Evolutionary conservation across 30 jellyfish, hydroid and myxozoan genomes (phyloP).

Genomic region (Aurelia aurita complex sp. Pacific): DNA sequence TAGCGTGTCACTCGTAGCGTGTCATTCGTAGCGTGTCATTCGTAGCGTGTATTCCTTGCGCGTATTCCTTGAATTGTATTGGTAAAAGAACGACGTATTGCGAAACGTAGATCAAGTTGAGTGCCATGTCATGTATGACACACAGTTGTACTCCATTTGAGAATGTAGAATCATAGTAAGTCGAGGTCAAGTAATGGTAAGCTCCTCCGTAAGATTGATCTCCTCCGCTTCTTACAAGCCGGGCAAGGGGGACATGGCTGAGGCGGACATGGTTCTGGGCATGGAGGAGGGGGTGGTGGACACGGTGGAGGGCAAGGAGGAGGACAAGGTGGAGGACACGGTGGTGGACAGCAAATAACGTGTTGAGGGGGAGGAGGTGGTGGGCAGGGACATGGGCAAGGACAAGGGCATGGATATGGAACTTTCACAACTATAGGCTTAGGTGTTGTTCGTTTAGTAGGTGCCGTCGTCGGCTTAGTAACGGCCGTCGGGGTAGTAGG

Average conservation of each 20-base stretch:
- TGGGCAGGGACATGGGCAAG: conserved; percentile 99
- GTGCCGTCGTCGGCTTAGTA: conserved; percentile 70
- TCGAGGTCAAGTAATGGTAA: conserved; percentile 6
- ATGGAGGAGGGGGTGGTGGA: conserved; percentile 67
- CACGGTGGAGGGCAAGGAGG: conserved; percentile 82
- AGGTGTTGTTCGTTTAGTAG: conserved; percentile 69
- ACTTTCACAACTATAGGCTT: conserved; percentile 20
- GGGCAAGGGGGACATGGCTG: conserved; percentile 78
- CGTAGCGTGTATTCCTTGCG: too few species aligned
- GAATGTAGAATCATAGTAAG: neutral
- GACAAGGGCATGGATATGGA: conserved; percentile 66
- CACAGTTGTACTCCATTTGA: neutral
- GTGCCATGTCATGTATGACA: too few species aligned
- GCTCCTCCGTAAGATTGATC: conserved; percentile 31
- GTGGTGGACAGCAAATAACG: conserved; percentile 46
- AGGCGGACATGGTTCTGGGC: conserved; percentile 70
- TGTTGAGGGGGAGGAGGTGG: conserved; percentile 76
- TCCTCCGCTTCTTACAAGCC: conserved; percentile 35
- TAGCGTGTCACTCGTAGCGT: too few species aligned
- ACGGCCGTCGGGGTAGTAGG: conserved; percentile 64
- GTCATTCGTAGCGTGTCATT: too few species aligned
- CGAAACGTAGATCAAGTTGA: too few species aligned
- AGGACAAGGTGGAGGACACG: conserved; percentile 82
- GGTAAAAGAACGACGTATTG: too few species aligned
- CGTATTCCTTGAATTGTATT: too few species aligned